phyloP scores from a whole-genome alignment of 92 coral and sea anemone genomes.

The Micromussa lordhowensis region DNA sequence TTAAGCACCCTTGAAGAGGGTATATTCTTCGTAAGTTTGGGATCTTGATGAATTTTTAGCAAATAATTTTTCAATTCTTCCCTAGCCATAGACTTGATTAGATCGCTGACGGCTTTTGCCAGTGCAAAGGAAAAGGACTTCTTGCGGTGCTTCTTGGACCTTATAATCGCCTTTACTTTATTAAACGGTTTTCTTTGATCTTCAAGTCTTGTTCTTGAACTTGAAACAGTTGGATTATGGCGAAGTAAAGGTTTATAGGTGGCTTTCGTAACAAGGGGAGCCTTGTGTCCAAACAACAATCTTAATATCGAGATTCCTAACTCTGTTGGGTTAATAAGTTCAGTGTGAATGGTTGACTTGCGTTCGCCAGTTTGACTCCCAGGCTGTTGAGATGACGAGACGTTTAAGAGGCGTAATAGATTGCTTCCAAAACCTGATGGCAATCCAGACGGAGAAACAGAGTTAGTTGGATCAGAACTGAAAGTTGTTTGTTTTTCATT shows the following conservation, averaged over 20 bases:
- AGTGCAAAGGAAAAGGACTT: slow-evolving; percentile 56
- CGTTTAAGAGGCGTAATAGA: slow-evolving; percentile 11
- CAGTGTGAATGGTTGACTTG: slow-evolving; percentile 49
- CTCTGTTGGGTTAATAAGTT: slow-evolving; percentile 84
- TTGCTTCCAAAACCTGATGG: background rate
- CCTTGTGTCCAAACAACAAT: slow-evolving; percentile 88
- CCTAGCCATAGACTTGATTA: slow-evolving; percentile 70
- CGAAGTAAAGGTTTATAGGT: slow-evolving; percentile 51
- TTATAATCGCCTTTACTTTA: slow-evolving; percentile 25
- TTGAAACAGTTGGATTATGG: slow-evolving; percentile 40
- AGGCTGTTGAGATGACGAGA: slow-evolving; percentile 1
- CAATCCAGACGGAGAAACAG: slow-evolving; percentile 24
- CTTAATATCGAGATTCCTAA: slow-evolving; percentile 89
- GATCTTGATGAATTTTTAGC: slow-evolving; percentile 2
- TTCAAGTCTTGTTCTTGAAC: slow-evolving; percentile 31
- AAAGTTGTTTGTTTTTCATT: slow-evolving; percentile 5
- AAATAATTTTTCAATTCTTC: slow-evolving; percentile 31
- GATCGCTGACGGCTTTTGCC: slow-evolving; percentile 77
- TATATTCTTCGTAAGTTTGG: background rate
- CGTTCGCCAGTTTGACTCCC: slow-evolving; percentile 29
- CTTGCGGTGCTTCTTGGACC: slow-evolving; percentile 40
- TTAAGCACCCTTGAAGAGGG: background rate
- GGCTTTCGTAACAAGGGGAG: slow-evolving; percentile 79
- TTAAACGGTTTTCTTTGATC: slow-evolving; percentile 34
- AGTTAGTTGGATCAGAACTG: slow-evolving; percentile 18